Base-by-base conservation (phyloP, 1,140 invertebrate genomes). In the Drosophila ironensis region DNA sequence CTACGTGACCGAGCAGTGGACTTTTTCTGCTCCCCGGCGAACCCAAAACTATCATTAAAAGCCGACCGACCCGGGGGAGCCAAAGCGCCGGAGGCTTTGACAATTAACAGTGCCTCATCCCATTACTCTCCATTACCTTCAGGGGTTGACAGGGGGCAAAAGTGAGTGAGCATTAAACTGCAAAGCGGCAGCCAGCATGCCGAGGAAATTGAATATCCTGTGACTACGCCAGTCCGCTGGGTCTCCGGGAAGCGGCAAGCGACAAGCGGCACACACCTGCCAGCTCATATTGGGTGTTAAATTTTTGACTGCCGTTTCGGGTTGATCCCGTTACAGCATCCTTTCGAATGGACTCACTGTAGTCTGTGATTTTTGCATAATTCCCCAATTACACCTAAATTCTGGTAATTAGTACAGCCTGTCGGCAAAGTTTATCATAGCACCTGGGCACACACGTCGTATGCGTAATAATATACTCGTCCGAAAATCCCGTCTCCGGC, bases 141-240 rank as follows among this genome's bases (percentile, higher is more conserved):
- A 35, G 14, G 45, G 41, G 28, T 11, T 50, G 50, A 46, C 44
- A 45, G 37, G 46, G 27, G 71, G 33, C 48, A 48, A 48, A 53
- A 60, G 59, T 68, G 56, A 71, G 51, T 44, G 64, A 45, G 33
- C 60, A 78, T 59, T 54, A 69, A 70, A 70, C 69, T 42, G 51
- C 67, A 60, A 70, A 70, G 51, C 25, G 64, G 38, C 24, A 47
- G 42, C 38, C 52, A 12, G 25, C 4, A 5, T 7, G 14, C 14
- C 24, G 22, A 38, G 78, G 77, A 84, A 81, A 81, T 81, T 64
- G 60, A 84, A 81, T 77, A 84, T 81, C 77, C 77, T 81, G 68
- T 24, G 33, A 24, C 41, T 20, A 16, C 11, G 14, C 30, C 14
- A 9, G 25, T 27, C 25, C n/a, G 48, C 37, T 22, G 38, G 22